Conservation (phyloP, 1,140 invertebrate species). For the Magallana gigas region DNA sequence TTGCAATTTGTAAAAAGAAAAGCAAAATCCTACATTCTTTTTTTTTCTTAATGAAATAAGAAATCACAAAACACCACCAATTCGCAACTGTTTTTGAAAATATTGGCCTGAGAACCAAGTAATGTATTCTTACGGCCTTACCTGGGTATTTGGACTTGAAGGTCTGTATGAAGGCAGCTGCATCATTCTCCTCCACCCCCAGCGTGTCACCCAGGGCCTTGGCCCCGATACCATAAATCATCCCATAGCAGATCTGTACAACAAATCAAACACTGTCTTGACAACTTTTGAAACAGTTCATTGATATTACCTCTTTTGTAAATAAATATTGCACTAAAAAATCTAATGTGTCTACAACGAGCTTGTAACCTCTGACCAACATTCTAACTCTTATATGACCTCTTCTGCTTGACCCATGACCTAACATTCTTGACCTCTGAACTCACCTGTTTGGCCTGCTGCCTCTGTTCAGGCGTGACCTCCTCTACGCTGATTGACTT, state of each 20-base stretch:
- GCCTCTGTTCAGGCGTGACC: slow-evolving; percentile 87
- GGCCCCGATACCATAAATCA: slow-evolving; percentile 98
- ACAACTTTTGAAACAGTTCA: no score
- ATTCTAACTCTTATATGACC: not conserved
- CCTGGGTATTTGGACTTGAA: slow-evolving; percentile 92
- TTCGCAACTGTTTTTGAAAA: not conserved
- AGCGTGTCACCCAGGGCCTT: slow-evolving; percentile 91
- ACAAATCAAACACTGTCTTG: no score
- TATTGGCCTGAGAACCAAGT: not conserved
- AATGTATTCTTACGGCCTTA: slow-evolving; percentile 47
- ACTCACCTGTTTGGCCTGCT: slow-evolving; percentile 87
- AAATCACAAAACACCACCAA: no score
- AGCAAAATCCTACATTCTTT: no score
- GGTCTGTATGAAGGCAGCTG: slow-evolving; percentile 87
- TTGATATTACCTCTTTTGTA: no score
- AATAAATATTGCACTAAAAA: no score
- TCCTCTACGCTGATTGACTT: slow-evolving; percentile 84
- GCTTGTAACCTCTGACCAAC: not conserved
- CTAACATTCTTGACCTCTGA: not conserved
- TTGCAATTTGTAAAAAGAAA: no score
- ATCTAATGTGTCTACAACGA: not conserved
- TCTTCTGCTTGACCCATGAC: not conserved
- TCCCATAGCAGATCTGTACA: slow-evolving; percentile 94
- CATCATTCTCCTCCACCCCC: slow-evolving; percentile 89
- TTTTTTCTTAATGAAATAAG: no score